These are phyloP conservation scores for Chauna torquata DNA, from an alignment of 2,113 vertebrate genomes.

Conservation along the genomic window DNA sequence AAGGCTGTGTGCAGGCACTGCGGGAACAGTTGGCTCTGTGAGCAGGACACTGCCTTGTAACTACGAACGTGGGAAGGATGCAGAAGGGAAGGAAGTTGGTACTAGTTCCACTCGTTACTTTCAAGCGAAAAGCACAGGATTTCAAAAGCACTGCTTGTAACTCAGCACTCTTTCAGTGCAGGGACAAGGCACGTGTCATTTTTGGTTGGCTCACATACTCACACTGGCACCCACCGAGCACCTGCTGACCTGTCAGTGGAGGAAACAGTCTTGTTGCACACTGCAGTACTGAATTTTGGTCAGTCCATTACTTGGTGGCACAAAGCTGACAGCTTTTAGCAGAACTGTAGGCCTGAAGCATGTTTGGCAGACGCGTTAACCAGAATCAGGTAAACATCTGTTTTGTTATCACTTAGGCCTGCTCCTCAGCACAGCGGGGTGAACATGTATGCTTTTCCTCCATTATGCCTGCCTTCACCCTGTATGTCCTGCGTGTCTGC, in stretches of 20 bases:
- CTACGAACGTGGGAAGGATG: fast-evolving
- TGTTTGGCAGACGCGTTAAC: neutral
- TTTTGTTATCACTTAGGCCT: neutral
- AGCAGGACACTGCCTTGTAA: neutral
- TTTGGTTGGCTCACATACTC: fast-evolving
- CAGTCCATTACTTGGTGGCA: fast-evolving
- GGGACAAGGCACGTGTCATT: neutral
- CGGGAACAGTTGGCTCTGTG: fast-evolving
- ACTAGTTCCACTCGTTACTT: neutral
- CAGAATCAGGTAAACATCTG: neutral
- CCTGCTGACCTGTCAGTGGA: fast-evolving
- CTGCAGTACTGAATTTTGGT: neutral
- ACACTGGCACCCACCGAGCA: fast-evolving
- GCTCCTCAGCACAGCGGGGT: neutral
- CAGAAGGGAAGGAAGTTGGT: neutral
- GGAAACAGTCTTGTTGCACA: neutral
- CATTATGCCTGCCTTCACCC: neutral
- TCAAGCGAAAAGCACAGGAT: neutral
- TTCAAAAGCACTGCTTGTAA: neutral
- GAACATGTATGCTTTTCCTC: neutral
- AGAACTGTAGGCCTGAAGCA: neutral
- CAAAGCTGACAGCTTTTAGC: neutral
- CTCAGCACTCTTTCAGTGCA: neutral
- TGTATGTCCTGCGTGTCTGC: fast-evolving
- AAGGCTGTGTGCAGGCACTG: fast-evolving